phyloP scores from a whole-genome alignment of 2,797 vertebrate genomes.

The Myripristis murdjan region DNA sequence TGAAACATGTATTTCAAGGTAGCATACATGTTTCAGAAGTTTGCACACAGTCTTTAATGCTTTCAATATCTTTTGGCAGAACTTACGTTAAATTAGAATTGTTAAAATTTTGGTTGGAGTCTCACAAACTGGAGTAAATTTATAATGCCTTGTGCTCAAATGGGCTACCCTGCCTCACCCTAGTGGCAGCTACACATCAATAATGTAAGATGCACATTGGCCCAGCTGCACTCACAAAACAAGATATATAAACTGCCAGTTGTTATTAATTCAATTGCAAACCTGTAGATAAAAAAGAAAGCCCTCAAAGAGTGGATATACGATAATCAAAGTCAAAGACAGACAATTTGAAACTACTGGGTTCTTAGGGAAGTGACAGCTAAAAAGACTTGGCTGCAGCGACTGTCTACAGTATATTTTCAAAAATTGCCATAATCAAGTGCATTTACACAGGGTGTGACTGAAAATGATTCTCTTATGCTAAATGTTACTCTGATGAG shows the following conservation, averaged over 20 bases:
- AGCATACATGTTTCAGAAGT: neutral
- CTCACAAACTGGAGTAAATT: neutral
- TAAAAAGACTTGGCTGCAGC: neutral
- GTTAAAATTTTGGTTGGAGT: neutral
- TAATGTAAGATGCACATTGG: neutral
- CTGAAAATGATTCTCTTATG: neutral
- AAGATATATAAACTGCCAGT: neutral
- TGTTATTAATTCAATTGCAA: neutral
- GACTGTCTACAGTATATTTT: neutral
- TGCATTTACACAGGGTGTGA: neutral
- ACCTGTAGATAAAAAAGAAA: neutral
- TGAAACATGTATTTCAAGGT: neutral
- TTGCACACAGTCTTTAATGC: too few species aligned
- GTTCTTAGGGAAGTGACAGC: neutral
- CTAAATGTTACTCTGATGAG: slow-evolving; percentile 6
- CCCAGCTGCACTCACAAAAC: neutral
- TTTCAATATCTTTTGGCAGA: too few species aligned
- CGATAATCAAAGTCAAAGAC: neutral
- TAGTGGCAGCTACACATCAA: neutral
- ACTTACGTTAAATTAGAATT: neutral
- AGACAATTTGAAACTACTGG: neutral
- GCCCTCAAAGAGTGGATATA: neutral
- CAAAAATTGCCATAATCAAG: neutral
- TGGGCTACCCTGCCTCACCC: neutral
- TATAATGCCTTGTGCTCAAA: too few species aligned